Evolutionary conservation across 2,113 vertebrate genomes (phyloP).

Genomic region (Gorsachius goisagi): DNA sequence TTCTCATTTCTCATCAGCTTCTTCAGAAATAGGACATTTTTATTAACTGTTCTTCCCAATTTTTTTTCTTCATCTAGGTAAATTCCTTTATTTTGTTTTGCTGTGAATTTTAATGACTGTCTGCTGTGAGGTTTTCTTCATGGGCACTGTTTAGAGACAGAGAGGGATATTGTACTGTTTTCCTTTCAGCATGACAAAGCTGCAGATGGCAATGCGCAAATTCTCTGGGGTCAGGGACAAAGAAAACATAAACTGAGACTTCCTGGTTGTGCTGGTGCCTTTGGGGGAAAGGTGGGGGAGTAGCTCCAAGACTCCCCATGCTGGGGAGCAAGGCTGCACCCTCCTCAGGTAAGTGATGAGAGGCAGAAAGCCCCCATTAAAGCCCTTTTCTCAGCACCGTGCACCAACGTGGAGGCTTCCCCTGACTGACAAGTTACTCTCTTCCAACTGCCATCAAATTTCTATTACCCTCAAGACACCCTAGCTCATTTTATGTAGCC

Average conservation of each 20-base stretch:
- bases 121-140: not conserved
- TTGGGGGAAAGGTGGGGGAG: accelerated
- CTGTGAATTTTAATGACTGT: not conserved
- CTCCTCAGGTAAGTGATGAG: not conserved
- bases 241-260: not conserved
- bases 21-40: not conserved
- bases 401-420: not conserved
- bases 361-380: not conserved
- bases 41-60: not conserved
- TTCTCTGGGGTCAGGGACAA: not conserved
- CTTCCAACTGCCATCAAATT: not conserved
- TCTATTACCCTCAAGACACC: not conserved
- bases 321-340: not conserved
- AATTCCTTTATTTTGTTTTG: not conserved
- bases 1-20: not conserved
- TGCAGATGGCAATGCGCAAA: not conserved
- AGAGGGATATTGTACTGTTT: not conserved
- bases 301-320: not conserved
- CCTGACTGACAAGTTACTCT: not conserved
- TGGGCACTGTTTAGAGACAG: not conserved
- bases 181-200: not conserved
- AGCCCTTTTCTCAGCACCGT: not conserved
- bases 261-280: not conserved
- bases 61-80: not conserved
- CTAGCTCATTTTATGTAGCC: not conserved